Evolutionary conservation across 2,113 vertebrate species (phyloP).

Genomic region (mouse (Mus musculus)): DNA sequence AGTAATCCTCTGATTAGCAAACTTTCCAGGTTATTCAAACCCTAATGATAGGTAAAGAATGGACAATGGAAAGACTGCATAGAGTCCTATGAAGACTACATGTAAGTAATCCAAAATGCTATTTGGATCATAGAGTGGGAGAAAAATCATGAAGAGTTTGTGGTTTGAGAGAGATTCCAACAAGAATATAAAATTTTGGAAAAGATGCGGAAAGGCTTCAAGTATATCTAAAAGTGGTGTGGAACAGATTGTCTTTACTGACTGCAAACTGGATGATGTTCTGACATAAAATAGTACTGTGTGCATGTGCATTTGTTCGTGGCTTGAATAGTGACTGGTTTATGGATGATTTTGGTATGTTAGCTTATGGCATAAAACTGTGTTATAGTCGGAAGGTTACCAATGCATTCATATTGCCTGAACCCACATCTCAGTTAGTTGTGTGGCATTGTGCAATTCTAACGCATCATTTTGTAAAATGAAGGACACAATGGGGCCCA

Average conservation of each 20-base stretch:
- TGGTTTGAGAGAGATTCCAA: background rate
- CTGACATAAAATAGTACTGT: background rate
- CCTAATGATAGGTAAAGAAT: background rate
- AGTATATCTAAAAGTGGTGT: background rate
- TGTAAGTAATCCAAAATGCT: background rate
- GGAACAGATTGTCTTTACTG: background rate
- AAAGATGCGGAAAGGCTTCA: background rate
- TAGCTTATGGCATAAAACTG: background rate
- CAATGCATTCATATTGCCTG: background rate
- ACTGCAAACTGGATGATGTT: accelerated
- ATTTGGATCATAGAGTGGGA: background rate
- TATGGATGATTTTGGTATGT: background rate
- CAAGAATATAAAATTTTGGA: background rate
- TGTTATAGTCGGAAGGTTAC: background rate
- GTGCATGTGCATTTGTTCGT: background rate
- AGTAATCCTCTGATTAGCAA: no score
- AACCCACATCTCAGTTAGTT: background rate
- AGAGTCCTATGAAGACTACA: background rate
- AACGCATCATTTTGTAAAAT: background rate
- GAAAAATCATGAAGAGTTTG: background rate
- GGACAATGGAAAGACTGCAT: background rate
- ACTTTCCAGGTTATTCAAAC: background rate
- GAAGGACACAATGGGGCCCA: background rate
- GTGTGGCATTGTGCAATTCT: background rate
- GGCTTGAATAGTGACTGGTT: background rate